These are phyloP conservation scores for Micromys minutus DNA, from an alignment of 2,113 vertebrate species.

Conservation along the genomic window DNA sequence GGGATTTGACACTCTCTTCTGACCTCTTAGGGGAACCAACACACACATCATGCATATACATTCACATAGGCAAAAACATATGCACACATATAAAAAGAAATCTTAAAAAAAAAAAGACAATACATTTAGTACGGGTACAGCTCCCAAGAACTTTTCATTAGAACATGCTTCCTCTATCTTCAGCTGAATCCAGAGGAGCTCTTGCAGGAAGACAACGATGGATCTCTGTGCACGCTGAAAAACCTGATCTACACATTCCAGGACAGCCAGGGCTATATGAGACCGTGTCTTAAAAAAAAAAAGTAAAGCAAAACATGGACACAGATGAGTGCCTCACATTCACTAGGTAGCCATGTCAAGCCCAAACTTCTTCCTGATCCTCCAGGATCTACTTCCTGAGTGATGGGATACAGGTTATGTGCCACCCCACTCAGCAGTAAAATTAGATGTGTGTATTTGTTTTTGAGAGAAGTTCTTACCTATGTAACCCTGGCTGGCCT, in stretches of 20 bases:
- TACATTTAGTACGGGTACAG: not conserved
- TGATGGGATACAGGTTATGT: not conserved
- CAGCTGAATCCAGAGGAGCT: not conserved
- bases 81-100: not conserved
- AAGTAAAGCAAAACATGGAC: too few species aligned
- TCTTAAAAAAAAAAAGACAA: not conserved
- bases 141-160: not conserved
- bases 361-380: not conserved
- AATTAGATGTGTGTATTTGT: not conserved
- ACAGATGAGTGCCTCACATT: not conserved
- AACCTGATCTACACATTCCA: not conserved
- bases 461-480: not conserved
- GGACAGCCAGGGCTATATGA: not conserved
- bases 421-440: not conserved
- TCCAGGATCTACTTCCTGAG: not conserved
- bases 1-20: not conserved
- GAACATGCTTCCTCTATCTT: not conserved
- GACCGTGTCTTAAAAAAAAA: not conserved
- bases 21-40: not conserved
- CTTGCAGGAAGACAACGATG: not conserved
- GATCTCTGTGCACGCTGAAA: not conserved
- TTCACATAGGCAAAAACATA: not conserved
- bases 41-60: not conserved
- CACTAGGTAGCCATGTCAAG: not conserved
- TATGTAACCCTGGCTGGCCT: not conserved